Conservation (phyloP, 2,797 vertebrate genomes). For the Diplodus sargus region DNA sequence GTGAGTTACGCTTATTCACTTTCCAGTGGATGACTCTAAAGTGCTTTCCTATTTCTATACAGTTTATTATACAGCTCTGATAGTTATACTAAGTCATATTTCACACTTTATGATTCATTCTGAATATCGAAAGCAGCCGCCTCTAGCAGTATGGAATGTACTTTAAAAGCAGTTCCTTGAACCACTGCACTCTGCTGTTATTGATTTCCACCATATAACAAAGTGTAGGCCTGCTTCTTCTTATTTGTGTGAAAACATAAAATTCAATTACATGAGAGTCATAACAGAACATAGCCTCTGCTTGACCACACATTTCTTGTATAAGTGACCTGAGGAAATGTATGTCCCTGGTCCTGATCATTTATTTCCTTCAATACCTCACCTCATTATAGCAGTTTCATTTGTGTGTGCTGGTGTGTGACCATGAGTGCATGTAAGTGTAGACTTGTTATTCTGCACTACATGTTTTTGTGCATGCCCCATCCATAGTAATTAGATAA, state of each 20-base stretch:
- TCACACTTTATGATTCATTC: constrained; percentile 40
- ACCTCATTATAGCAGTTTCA: constrained; percentile 21
- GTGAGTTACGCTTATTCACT: constrained; percentile 6
- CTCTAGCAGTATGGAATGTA: constrained; percentile 39
- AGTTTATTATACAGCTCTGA: constrained; percentile 21
- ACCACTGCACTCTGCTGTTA: constrained; percentile 55
- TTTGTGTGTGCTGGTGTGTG: neutral
- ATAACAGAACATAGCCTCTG: constrained; percentile 36
- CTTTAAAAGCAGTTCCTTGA: constrained; percentile 55
- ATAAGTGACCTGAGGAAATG: constrained; percentile 36
- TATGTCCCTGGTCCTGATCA: constrained; percentile 10
- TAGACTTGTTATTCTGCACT: neutral
- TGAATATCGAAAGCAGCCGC: constrained; percentile 54
- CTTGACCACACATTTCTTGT: constrained; percentile 33
- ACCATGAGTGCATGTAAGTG: neutral
- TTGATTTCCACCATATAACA: constrained; percentile 60
- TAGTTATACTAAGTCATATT: constrained; percentile 46
- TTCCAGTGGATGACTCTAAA: neutral
- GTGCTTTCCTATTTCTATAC: constrained; percentile 30
- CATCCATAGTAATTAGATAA: neutral
- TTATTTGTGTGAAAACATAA: constrained; percentile 60
- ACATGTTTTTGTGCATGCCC: neutral
- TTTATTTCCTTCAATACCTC: constrained; percentile 46
- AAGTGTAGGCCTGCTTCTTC: constrained; percentile 38
- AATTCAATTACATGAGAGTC: constrained; percentile 46